Percentiles rank a stretch among this genome's conserved stretches.
These are phyloP conservation scores for Lamproptera curius DNA, from an alignment of 2,888 invertebrate genomes.

Conservation along the genomic window DNA sequence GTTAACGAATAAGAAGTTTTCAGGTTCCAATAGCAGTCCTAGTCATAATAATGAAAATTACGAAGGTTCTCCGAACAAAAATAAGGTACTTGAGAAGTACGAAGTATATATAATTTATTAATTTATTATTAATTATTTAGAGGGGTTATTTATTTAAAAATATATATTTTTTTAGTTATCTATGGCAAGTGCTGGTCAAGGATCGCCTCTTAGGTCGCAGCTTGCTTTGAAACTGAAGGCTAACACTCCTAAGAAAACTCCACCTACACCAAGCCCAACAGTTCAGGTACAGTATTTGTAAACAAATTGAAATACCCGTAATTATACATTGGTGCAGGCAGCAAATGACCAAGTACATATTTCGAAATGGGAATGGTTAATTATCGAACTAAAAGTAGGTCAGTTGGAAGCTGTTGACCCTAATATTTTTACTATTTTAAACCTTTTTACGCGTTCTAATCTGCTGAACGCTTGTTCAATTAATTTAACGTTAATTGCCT, in stretches of 20 bases:
- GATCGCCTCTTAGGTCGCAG: slow-evolving; percentile 85
- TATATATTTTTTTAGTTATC: slow-evolving; percentile 49
- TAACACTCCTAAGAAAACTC: slow-evolving; percentile 73
- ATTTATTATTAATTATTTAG: too few relatives aligned
- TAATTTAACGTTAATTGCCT: too few relatives aligned
- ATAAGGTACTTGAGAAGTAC: slow-evolving; percentile 57
- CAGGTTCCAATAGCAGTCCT: slow-evolving; percentile 59
- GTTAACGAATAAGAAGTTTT: slow-evolving; percentile 28
- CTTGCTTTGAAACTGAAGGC: slow-evolving; percentile 83
- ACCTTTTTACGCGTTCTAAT: too few relatives aligned
- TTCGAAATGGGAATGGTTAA: too few relatives aligned
- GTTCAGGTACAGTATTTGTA: slow-evolving; percentile 51
- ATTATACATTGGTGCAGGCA: too few relatives aligned
- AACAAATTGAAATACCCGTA: neutral
- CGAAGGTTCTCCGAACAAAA: slow-evolving; percentile 69
- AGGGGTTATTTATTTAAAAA: too few relatives aligned
- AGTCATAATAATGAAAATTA: slow-evolving; percentile 61
- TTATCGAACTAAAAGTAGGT: too few relatives aligned
- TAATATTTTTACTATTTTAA: too few relatives aligned
- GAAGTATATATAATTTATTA: too few relatives aligned
- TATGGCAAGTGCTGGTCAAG: slow-evolving; percentile 81
- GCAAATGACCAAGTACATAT: too few relatives aligned
- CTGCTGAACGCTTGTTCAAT: too few relatives aligned
- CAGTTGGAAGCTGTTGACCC: too few relatives aligned
- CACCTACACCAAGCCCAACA: slow-evolving; percentile 64